These are phyloP conservation scores for Lycophotia porphyrea DNA, from an alignment of 2,888 invertebrate genomes.

Conservation along the genomic window DNA sequence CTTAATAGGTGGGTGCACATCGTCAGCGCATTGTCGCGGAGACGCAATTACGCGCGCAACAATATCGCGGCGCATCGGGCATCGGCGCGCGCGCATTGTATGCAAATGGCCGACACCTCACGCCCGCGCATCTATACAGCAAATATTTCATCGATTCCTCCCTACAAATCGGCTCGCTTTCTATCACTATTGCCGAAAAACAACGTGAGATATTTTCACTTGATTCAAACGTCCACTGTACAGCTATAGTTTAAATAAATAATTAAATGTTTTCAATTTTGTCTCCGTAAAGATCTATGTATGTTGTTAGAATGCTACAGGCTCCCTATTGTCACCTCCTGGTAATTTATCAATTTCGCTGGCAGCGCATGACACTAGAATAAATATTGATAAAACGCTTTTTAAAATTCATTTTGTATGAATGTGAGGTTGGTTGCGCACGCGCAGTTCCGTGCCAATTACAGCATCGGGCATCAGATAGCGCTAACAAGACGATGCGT, in stretches of 20 bases:
- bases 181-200: constrained; percentile 8
- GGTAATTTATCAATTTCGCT: constrained; percentile 49
- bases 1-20: constrained; percentile 11
- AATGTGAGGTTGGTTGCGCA: constrained; percentile 71
- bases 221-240: not conserved
- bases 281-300: not conserved
- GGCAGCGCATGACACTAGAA: constrained; percentile 64
- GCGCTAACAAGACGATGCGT: constrained; percentile 89
- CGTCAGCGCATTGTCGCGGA: constrained; percentile 26
- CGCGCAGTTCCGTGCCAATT: constrained; percentile 86
- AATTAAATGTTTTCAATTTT: constrained; percentile 1
- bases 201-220: not conserved
- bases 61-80: constrained; percentile 58
- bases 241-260: not conserved
- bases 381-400: constrained; percentile 70
- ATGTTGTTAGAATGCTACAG: not conserved
- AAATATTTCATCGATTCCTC: constrained; percentile 38
- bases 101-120: constrained; percentile 72
- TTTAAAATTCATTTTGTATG: constrained; percentile 76
- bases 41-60: constrained; percentile 63
- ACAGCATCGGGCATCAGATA: constrained; percentile 88
- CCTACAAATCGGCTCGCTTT: constrained; percentile 34
- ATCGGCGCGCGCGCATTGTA: constrained; percentile 74
- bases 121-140: constrained; percentile 32
- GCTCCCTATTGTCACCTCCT: constrained; percentile 24